Base-by-base conservation (phyloP, 2,113 vertebrate genomes). In the Macquaria australasica region DNA sequence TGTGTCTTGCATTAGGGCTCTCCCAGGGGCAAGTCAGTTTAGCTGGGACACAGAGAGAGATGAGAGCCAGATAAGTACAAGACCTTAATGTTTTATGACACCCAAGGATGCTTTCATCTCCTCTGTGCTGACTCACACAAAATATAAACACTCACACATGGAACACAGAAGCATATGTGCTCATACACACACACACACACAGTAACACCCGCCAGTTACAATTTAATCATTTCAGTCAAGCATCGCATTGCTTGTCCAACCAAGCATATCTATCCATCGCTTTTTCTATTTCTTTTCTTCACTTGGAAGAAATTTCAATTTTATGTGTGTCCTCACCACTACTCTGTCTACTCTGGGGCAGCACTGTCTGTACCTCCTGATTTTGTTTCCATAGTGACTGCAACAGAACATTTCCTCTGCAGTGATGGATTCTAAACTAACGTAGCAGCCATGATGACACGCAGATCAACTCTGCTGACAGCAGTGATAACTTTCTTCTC, bases 371-470 rank as follows among this genome's bases (percentile, higher is more conserved):
- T 84, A 95, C 84, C 94, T 94, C 90, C 93, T 92, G 93, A 92
- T 92, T 92, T 84, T 79, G 94, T 95, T 96, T 94, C 95, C 94
- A 95, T 94, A 93, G 94, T 76, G 85, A 96, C 92, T 79, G 92
- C 71, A 83, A 92, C 89, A 90, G 93, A 91, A 91, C 84, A 88
- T 88, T 91, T 93, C 85, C 89, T 79, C 85, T 79, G 88, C 87
- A 82, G 87, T 91, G 89, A 94, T 91, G 89, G 93, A 93, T 91
- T 91, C 87, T 89, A 89, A 94, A 93, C 90, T 75, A 88, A 93
- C 78, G 70, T 73, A 82, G 89, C 91, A 81, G 91, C 88, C 88
- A 25, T 76, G 89, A 90, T 90, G 92, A 92, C 93, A 94, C 88
- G 68, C 89, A 85, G 90, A 95, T 94, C 91, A 92, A 93, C 82